Conservation (phyloP, 1,140 invertebrate genomes). For the Euglossa dilemma region DNA sequence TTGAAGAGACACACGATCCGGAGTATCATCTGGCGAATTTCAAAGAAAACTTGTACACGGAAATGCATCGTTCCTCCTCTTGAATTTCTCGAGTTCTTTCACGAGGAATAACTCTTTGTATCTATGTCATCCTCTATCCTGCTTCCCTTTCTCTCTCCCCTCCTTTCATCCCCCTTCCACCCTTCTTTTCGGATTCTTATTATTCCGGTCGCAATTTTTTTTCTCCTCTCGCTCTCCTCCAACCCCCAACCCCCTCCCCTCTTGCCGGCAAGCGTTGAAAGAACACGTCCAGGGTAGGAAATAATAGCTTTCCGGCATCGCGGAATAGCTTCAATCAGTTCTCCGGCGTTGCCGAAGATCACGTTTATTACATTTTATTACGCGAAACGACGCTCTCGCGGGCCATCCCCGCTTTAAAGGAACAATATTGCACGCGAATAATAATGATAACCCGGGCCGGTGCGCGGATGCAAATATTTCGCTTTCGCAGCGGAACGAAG, state of each 20-base stretch:
- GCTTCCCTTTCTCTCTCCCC: not conserved
- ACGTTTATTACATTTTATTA: conserved; percentile 33
- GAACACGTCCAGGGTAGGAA: conserved; percentile 18
- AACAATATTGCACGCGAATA: not conserved
- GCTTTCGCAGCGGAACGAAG: not conserved
- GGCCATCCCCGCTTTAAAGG: not conserved
- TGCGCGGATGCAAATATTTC: not conserved
- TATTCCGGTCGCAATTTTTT: conserved; percentile 8
- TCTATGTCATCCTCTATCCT: conserved; percentile 13
- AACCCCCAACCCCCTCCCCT: too few species aligned
- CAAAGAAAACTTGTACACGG: conserved; percentile 31
- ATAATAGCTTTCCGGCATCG: conserved; percentile 33
- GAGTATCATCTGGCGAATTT: not conserved
- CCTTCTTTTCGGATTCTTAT: conserved; percentile 30
- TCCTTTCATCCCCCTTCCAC: not conserved
- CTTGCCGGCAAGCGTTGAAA: not conserved
- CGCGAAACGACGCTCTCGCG: not conserved
- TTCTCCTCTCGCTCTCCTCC: too few species aligned
- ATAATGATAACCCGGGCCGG: not conserved
- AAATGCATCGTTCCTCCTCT: conserved; percentile 21
- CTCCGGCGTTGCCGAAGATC: not conserved
- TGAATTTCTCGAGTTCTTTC: conserved; percentile 36
- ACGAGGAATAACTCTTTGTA: conserved; percentile 46
- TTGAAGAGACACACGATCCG: not conserved
- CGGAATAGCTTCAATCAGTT: conserved; percentile 11